Evolutionary conservation across 2,113 vertebrate genomes (phyloP).

Genomic region (Polyodon spathula): DNA sequence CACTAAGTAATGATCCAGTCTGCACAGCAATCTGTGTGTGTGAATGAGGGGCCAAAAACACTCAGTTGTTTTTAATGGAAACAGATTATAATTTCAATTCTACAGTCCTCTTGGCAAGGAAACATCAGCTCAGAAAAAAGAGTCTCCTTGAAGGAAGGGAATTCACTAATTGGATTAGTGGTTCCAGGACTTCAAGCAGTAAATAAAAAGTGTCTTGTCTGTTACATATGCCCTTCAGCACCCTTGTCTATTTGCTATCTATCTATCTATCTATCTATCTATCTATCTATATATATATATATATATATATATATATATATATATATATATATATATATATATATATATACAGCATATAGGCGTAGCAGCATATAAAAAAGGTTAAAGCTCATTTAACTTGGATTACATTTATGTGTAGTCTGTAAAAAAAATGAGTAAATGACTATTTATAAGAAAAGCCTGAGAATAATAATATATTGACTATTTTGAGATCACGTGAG

Average conservation of each 20-base stretch:
- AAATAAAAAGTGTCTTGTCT: conserved; percentile 28
- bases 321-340: too few species aligned
- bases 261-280: neutral
- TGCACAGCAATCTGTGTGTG: conserved; percentile 36
- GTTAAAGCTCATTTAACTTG: too few species aligned
- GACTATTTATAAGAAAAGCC: too few species aligned
- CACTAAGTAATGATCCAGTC: conserved; percentile 37
- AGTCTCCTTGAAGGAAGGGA: conserved; percentile 28
- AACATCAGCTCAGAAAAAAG: conserved; percentile 19
- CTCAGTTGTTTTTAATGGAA: conserved; percentile 32
- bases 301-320: neutral
- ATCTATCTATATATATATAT: neutral
- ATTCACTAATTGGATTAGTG: conserved; percentile 32
- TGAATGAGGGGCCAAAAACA: conserved; percentile 26
- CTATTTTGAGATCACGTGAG: too few species aligned
- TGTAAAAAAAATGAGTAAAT: too few species aligned
- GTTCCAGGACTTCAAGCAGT: conserved; percentile 27
- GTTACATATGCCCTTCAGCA: conserved; percentile 21
- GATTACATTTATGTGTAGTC: too few species aligned
- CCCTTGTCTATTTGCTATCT: neutral
- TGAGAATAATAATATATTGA: too few species aligned
- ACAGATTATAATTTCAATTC: conserved; percentile 32
- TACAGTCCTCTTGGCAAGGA: conserved; percentile 24
- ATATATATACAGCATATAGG: too few species aligned
- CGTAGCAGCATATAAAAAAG: too few species aligned